Base-by-base conservation (phyloP, 2,797 vertebrate genomes). In the Okamejei kenojei region DNA sequence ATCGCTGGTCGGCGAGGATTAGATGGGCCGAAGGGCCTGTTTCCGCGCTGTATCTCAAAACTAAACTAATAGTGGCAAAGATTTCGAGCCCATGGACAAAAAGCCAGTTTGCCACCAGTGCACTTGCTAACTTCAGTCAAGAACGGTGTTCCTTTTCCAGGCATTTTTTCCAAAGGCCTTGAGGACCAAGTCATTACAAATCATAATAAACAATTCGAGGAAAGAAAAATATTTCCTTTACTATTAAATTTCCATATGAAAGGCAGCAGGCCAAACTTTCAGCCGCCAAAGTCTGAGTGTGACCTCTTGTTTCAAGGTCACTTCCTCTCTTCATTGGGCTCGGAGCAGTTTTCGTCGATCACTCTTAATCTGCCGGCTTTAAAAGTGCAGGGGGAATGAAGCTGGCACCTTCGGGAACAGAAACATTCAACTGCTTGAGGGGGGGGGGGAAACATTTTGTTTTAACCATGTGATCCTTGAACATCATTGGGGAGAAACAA, bases 261-360 rank as follows among this genome's bases (percentile, higher is more conserved):
- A 29, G 90, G 6, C 0, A 61, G 82, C 93, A 68, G 29, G 93
- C 94, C 81, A 93, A 94, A 95, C 94, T 94, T 94, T 90, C 95
- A 95, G 94, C 95, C 93, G 94, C 96, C 95, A 96, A 95, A 97
- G 96, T 94, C 95, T 7, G 94, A 77, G 0, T 93, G 88, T 79
- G 94, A 93, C 86, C 92, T 35, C 93, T 84, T 95, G 95, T 96
- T 96, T 97, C 95, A 96, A 96, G 97, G 96, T 97, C 96, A 97
- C 94, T 96, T 96, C 95, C 96, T 96, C 94, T 94, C 94, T 58
- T 81, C 93, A 74, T 79, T 94, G 95, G 0, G 94, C 96, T 95
- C 94, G 95, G 94, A 96, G 96, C 95, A 32, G 17, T 78, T 0
- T 88, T 95, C 96, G 96, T 96, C 97, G 96, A 93, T 96, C 96